These are phyloP conservation scores for Neuroscelio doddi DNA, from an alignment of 2,888 invertebrate genomes.

Conservation along the genomic window DNA sequence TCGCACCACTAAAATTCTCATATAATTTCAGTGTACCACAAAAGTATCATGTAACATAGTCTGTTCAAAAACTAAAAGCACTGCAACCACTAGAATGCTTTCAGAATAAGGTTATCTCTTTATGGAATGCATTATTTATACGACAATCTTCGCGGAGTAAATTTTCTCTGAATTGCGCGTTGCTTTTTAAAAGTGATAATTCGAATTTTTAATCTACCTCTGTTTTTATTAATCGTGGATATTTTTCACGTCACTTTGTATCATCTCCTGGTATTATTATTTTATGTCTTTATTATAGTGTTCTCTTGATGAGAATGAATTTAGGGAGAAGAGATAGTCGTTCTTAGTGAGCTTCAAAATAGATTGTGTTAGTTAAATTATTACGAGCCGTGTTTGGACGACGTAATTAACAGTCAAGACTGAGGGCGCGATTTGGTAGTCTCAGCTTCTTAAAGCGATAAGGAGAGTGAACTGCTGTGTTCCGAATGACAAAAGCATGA, in stretches of 20 bases:
- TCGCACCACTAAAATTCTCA: too few relatives aligned
- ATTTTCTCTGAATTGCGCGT: not conserved
- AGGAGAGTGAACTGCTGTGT: slow-evolving; percentile 39
- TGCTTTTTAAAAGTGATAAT: not conserved
- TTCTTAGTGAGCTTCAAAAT: slow-evolving; percentile 12
- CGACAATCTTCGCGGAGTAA: not conserved
- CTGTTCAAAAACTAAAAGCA: not conserved
- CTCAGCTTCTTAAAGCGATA: slow-evolving; percentile 44
- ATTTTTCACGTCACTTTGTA: too few relatives aligned
- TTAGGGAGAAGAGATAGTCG: slow-evolving; percentile 3
- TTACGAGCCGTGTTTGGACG: slow-evolving; percentile 33
- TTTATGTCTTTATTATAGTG: not conserved
- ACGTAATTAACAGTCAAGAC: slow-evolving; percentile 41
- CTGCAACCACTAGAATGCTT: not conserved
- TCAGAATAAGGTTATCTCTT: not conserved
- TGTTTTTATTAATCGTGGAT: too few relatives aligned
- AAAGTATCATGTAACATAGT: not conserved
- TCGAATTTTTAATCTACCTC: too few relatives aligned
- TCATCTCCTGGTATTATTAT: not conserved
- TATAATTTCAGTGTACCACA: not conserved
- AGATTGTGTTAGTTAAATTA: slow-evolving; percentile 22
- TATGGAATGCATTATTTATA: slow-evolving; percentile 1
- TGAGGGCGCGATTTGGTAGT: slow-evolving; percentile 37
- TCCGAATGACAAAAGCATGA: slow-evolving; percentile 42
- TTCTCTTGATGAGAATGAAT: not conserved